Evolutionary conservation across 2,888 invertebrate species (phyloP).

Genomic region (Melipona beecheii): DNA sequence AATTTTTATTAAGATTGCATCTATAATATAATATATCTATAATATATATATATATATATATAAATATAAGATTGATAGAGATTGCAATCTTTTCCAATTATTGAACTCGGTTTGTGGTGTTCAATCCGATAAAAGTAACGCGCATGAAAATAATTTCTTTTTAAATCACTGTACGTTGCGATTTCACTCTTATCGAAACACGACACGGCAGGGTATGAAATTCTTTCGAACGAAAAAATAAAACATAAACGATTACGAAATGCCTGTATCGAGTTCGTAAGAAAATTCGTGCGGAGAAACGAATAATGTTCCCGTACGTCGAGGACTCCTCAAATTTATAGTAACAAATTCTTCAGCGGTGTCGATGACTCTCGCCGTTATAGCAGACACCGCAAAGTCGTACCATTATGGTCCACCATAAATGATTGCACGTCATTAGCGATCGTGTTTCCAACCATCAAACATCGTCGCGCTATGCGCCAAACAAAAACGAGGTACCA

Average conservation of each 20-base stretch:
- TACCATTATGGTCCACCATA: conserved; percentile 26
- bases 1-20: no score
- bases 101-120: no score
- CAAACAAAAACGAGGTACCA: conserved; percentile 8
- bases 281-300: not conserved
- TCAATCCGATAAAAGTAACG: no score
- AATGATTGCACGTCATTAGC: conserved; percentile 40
- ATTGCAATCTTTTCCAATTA: no score
- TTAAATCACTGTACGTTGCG: no score
- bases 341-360: not conserved
- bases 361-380: conserved; percentile 21
- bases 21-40: no score
- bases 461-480: not conserved
- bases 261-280: not conserved
- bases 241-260: not conserved
- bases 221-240: not conserved
- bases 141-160: no score
- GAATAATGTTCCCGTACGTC: not conserved
- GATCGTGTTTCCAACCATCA: conserved; percentile 32
- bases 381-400: not conserved
- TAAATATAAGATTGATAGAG: no score
- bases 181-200: not conserved
- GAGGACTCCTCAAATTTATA: not conserved
- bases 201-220: not conserved
- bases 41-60: no score